Evolutionary conservation across 35 echinoderm and acorn worm genomes (phyloP).

Genomic region (Nesometra sesokonis): DNA sequence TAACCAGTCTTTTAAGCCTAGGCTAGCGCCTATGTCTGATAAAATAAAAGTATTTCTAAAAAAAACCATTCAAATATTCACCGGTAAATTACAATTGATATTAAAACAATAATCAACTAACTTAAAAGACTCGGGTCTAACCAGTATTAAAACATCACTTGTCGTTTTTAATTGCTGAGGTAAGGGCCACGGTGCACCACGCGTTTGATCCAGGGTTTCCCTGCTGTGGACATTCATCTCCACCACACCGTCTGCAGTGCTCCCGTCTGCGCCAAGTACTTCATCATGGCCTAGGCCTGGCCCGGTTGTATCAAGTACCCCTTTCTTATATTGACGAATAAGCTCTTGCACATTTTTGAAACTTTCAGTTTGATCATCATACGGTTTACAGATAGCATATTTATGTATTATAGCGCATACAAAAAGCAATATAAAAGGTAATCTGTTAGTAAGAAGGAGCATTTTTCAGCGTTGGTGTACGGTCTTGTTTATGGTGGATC

Average conservation of each 20-base stretch:
- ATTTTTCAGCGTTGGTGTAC: too few relatives aligned
- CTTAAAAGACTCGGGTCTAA: constrained; percentile 20
- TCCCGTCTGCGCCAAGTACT: background rate
- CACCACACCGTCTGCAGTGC: background rate
- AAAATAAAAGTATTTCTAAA: too few relatives aligned
- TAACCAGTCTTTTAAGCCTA: too few relatives aligned
- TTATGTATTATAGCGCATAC: background rate
- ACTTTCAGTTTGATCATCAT: background rate
- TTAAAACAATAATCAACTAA: too few relatives aligned
- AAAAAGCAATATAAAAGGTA: background rate
- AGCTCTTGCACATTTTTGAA: background rate
- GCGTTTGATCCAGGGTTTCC: background rate
- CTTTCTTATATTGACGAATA: background rate
- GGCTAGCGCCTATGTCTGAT: too few relatives aligned
- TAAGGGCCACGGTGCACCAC: constrained; percentile 65
- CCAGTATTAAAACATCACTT: constrained; percentile 13
- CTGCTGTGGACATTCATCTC: too few relatives aligned
- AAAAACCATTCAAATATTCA: too few relatives aligned
- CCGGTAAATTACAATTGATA: too few relatives aligned
- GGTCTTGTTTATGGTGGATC: too few relatives aligned
- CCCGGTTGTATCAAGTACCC: background rate
- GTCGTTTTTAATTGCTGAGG: constrained; percentile 30
- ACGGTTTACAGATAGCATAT: background rate
- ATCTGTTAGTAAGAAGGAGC: too few relatives aligned
- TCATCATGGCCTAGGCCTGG: background rate